Conservation (phyloP, 2,888 invertebrate genomes). For the Drosophila picticornis region DNA sequence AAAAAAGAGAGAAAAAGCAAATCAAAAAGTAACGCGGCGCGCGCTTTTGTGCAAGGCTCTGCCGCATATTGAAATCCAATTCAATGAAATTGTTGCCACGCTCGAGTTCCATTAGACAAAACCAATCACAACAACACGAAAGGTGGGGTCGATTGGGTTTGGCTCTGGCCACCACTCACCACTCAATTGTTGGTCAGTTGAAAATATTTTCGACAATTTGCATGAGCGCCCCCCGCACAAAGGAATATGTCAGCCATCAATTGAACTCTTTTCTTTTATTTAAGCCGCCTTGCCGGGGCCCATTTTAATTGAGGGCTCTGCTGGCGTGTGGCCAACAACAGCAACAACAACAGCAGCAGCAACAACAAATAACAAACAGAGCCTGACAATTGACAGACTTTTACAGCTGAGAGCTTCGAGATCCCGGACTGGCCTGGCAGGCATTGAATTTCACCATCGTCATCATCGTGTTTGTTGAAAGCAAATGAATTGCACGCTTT, state of each 20-base stretch:
- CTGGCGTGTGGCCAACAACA: conserved; percentile 69
- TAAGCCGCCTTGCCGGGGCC: conserved; percentile 45
- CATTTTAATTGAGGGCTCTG: conserved; percentile 79
- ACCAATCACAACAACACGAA: conserved; percentile 77
- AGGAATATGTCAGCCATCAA: conserved; percentile 78
- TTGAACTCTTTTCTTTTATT: conserved; percentile 77
- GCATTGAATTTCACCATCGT: conserved; percentile 67
- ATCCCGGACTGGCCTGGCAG: conserved; percentile 22
- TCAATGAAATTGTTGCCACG: conserved; percentile 79
- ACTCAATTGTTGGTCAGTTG: conserved; percentile 78
- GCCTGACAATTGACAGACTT: conserved; percentile 65
- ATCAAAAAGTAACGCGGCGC: conserved; percentile 64
- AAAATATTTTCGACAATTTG: conserved; percentile 82
- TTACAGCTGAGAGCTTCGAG: conserved; percentile 37
- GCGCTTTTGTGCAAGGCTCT: conserved; percentile 45
- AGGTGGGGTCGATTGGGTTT: conserved; percentile 27
- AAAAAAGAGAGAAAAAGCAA: conserved; percentile 39
- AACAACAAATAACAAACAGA: conserved; percentile 45
- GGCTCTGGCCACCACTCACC: conserved; percentile 27
- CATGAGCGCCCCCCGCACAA: conserved; percentile 66
- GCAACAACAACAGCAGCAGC: conserved; percentile 50
- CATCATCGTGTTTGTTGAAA: conserved; percentile 46
- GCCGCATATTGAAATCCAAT: conserved; percentile 82
- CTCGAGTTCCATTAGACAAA: conserved; percentile 84
- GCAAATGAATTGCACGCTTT: conserved; percentile 59